phyloP scores from a whole-genome alignment of 1,140 invertebrate genomes.

The Macrocentrus cingulum region DNA sequence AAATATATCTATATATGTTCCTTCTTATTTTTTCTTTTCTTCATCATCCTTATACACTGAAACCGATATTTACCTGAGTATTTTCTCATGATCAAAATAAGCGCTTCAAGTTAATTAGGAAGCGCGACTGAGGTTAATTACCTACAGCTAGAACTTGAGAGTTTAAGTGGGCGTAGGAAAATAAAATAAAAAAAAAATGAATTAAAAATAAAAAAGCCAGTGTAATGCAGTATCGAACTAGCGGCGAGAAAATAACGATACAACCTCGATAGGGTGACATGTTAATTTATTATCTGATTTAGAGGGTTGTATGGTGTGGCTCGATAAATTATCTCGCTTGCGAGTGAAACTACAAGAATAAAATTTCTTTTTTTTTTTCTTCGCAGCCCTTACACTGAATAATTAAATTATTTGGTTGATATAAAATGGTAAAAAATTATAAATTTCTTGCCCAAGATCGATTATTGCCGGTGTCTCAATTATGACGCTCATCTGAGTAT shows the following conservation, averaged over 20 bases:
- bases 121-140: too few relatives aligned
- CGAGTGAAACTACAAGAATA: too few relatives aligned
- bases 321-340: too few relatives aligned
- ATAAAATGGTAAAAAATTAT: not conserved
- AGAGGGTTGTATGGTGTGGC: not conserved
- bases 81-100: too few relatives aligned
- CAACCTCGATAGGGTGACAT: constrained; percentile 14
- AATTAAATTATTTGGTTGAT: not conserved
- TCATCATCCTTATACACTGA: too few relatives aligned
- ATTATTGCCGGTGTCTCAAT: constrained; percentile 24
- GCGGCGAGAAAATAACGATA: constrained; percentile 15
- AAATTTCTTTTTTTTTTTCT: constrained; percentile 5
- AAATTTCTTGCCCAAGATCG: constrained; percentile 6
- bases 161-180: too few relatives aligned
- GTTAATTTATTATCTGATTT: constrained; percentile 24
- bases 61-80: too few relatives aligned
- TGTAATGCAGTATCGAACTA: constrained; percentile 19
- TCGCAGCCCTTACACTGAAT: not conserved
- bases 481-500: not conserved
- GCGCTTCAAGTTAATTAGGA: too few relatives aligned
- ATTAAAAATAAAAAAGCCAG: constrained; percentile 1
- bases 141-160: too few relatives aligned
- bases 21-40: too few relatives aligned
- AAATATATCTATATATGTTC: too few relatives aligned
- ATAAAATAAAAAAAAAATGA: too few relatives aligned